Conservation (phyloP, 2,888 invertebrate genomes). For the Clistopyga incitator region DNA sequence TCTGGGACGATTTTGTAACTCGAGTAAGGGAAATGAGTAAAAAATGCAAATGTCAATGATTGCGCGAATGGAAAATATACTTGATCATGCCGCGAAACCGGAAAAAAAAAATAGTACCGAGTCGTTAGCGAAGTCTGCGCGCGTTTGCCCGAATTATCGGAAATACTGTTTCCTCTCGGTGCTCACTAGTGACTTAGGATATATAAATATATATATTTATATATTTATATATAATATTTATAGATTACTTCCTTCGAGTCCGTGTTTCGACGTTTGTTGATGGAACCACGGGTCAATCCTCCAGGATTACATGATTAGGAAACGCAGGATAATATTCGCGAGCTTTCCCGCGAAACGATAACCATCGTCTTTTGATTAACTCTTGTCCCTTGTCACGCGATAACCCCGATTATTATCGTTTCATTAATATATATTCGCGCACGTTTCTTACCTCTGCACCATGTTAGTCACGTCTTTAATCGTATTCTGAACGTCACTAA, state of each 20-base stretch:
- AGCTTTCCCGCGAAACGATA: constrained; percentile 31
- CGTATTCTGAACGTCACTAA: constrained; percentile 90
- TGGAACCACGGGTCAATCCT: constrained; percentile 31
- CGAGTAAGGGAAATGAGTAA: too few species aligned
- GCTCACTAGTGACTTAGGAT: constrained; percentile 62
- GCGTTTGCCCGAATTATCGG: constrained; percentile 55
- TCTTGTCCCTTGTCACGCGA: not conserved
- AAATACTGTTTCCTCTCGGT: constrained; percentile 61
- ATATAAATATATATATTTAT: constrained; percentile 31
- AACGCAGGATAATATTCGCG: constrained; percentile 44
- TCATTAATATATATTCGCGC: not conserved
- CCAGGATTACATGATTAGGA: constrained; percentile 58
- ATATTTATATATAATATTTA: constrained; percentile 54
- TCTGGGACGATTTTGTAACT: not conserved
- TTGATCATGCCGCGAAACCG: constrained; percentile 3
- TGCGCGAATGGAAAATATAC: constrained; percentile 14
- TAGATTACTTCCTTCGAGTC: constrained; percentile 42
- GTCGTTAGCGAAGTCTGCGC: constrained; percentile 29
- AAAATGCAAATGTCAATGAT: too few species aligned
- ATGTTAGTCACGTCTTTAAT: constrained; percentile 91
- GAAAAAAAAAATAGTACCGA: constrained; percentile 22
- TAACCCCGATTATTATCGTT: not conserved
- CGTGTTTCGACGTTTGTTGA: constrained; percentile 21
- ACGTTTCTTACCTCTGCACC: constrained; percentile 87
- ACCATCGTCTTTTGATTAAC: constrained; percentile 35